phyloP scores from a whole-genome alignment of 2,888 invertebrate species.

The Panopea generosa region DNA sequence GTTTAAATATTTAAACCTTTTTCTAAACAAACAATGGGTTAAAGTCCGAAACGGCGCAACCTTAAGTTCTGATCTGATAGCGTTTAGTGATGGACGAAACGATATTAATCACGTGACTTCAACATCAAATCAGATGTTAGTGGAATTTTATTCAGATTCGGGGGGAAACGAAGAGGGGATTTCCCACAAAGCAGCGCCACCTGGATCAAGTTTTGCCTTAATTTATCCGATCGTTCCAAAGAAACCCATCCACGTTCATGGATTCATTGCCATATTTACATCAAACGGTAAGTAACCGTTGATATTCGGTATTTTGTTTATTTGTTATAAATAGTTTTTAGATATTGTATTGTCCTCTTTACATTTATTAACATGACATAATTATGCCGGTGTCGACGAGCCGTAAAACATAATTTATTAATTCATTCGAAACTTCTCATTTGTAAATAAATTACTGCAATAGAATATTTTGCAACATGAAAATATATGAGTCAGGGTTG shows the following conservation, averaged over 20 bases:
- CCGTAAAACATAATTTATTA: too few species aligned
- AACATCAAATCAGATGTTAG: conserved; percentile 73
- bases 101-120: conserved; percentile 69
- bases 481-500: too few species aligned
- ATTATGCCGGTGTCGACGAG: too few species aligned
- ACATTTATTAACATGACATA: too few species aligned
- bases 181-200: background rate
- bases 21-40: conserved; percentile 77
- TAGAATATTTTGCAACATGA: too few species aligned
- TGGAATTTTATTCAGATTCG: conserved; percentile 77
- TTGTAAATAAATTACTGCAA: too few species aligned
- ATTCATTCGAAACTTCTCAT: too few species aligned
- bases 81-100: conserved; percentile 66
- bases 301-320: too few species aligned
- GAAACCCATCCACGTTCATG: conserved; percentile 74
- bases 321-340: too few species aligned
- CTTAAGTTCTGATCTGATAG: conserved; percentile 70
- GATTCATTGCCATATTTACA: conserved; percentile 75
- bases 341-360: too few species aligned
- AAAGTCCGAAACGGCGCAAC: conserved; percentile 79
- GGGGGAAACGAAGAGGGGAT: conserved; percentile 6
- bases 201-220: conserved; percentile 8
- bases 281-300: conserved; percentile 58
- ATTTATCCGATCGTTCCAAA: conserved; percentile 36
- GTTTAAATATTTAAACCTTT: conserved; percentile 77